A percentile compares a stretch with the other conserved stretches of the same genome.
phyloP scores from a whole-genome alignment of 2,113 vertebrate genomes.

The Sula dactylatra region DNA sequence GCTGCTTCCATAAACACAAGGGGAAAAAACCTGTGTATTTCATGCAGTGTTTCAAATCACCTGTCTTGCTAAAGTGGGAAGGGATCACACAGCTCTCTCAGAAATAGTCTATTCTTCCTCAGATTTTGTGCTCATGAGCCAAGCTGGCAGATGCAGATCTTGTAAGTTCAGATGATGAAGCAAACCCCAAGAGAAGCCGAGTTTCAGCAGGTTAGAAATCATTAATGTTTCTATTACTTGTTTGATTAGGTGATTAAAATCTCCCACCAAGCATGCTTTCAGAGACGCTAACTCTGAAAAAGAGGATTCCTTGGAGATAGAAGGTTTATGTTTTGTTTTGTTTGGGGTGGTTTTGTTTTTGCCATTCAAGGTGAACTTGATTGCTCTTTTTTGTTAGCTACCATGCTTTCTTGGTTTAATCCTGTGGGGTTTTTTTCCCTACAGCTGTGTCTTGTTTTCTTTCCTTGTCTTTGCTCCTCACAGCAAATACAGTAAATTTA shows the following conservation, averaged over 20 bases:
- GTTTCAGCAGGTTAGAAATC: constrained; percentile 33
- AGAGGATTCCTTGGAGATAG: not conserved
- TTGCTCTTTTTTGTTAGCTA: not conserved
- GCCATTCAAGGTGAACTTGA: not conserved
- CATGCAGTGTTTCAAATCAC: not conserved
- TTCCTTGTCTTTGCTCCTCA: not conserved
- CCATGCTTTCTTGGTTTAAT: not conserved
- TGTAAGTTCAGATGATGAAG: constrained; percentile 20
- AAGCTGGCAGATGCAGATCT: constrained; percentile 36
- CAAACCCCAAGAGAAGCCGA: not conserved
- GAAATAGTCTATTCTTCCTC: not conserved
- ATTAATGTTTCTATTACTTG: constrained; percentile 44
- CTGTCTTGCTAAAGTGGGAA: not conserved
- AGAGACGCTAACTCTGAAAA: not conserved
- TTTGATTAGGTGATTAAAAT: constrained; percentile 50
- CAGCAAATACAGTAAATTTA: not conserved
- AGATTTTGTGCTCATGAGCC: not conserved
- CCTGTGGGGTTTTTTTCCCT: not conserved
- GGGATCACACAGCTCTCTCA: not conserved
- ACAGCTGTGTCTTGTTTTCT: not conserved
- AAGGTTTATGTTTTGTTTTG: not conserved
- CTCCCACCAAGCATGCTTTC: not conserved
- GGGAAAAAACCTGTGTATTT: not conserved
- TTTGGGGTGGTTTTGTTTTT: not conserved
- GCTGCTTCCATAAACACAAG: not conserved